phyloP scores from a whole-genome alignment of 2,888 invertebrate genomes.

The Apodemia zela region DNA sequence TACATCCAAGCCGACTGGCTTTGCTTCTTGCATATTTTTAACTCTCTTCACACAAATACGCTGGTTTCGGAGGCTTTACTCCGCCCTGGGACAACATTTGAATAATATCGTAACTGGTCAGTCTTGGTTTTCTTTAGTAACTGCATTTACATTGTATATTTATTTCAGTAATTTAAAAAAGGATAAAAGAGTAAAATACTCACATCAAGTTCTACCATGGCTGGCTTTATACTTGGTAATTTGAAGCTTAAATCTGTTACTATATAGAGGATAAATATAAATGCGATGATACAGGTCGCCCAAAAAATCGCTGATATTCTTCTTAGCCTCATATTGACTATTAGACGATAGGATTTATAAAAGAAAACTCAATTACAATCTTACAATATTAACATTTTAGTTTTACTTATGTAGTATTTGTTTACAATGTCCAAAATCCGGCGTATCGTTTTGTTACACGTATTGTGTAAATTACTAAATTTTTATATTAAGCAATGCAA shows the following conservation, averaged over 20 bases:
- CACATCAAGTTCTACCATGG: constrained; percentile 80
- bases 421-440: constrained; percentile 9
- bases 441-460: constrained; percentile 3
- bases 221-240: constrained; percentile 77
- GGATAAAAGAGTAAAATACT: constrained; percentile 40
- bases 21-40: no score
- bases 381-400: neutral
- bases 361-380: neutral
- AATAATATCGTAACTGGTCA: no score
- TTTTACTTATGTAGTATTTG: no score
- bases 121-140: no score
- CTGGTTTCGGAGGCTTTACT: no score
- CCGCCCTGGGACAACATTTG: no score
- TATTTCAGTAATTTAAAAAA: neutral
- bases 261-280: constrained; percentile 83
- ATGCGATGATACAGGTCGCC: constrained; percentile 79
- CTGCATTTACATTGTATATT: neutral
- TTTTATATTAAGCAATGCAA: neutral
- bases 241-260: constrained; percentile 83
- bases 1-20: no score
- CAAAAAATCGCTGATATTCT: constrained; percentile 81
- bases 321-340: constrained; percentile 74
- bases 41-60: no score
- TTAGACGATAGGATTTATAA: neutral
- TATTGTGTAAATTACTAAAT: neutral